Base-by-base conservation (phyloP, 2,888 invertebrate genomes). In the Lycaena phlaeas region DNA sequence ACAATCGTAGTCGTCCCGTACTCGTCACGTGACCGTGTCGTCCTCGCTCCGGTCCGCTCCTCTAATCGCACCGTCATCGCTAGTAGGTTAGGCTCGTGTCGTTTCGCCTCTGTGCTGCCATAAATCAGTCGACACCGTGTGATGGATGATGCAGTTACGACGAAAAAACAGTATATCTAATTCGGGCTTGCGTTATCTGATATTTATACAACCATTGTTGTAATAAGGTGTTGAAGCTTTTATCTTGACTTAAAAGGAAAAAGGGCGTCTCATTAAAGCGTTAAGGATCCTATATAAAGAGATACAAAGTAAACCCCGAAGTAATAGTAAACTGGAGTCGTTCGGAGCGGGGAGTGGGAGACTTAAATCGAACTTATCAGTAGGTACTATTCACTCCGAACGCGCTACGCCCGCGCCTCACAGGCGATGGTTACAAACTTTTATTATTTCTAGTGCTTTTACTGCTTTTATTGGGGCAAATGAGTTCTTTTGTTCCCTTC, bases 51-150 rank as follows among this genome's bases (percentile, higher is more conserved):
- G 39, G 30, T 31, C 31, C 26, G 30, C 50, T 48, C 49, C 45
- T 56, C 60, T 72, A 73, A 72, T 74, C 68, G 75, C 74, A 59
- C 64, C 70, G 77, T 78, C 78, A 77, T 78, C 70, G 67, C 68
- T 61, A 65, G 59, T 64, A 69, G 68, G 68, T 69, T 68, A 58
- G 68, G 64, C 64, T 64, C 56, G 61, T 64, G 72, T 75, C 75
- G 66, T 68, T 61, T 58, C 67, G 62, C 61, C 64, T 61, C 68
- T 62, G 62, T 62, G 50, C 62, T 63, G 64, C 71, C 74, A 78
- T 81, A 78, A 79, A 82, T 82, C 79, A 79, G 77, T 69, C 71
- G 69, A 61, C 68, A 59, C 61, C 57, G 57, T 61, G 66, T 76
- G 78, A 78, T 78, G 60, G 68, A 78, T 76, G 73, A 69, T 64